Evolutionary conservation across 2,888 invertebrate genomes (phyloP), one percentile per base, ranked within the genome.

Genomic region (Latrodectus elegans): DNA sequence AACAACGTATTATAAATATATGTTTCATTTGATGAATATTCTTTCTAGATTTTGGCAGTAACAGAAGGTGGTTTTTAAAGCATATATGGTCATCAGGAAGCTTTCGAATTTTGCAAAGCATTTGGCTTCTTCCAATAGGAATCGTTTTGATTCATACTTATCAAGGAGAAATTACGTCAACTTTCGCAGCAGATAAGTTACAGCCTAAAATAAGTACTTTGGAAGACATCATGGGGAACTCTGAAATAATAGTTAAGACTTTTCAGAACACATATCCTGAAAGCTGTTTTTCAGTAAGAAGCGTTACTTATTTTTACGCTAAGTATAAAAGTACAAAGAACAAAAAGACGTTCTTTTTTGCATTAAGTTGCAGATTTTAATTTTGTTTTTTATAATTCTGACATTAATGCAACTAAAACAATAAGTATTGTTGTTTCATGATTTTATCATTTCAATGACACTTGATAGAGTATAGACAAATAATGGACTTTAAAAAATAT

Each of bases 141-240:
- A 12, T 86, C 1, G 75, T 86, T 12, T 60, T 86, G n/a, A 65
- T 71, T 26, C 53, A 75, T n/a, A 51, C 76, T 4, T 86, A 80
- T 17, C 80, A 86, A 53, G 79, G 80, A 9, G 17, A 53, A 15
- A 86, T 86, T 10, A 55, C 64, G 14, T 86, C 80, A 8, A 53
- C 80, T 10, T 86, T 80, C 52, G 64, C 85, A 8, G 49, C 60
- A 0, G 80, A 80, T 10, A 86, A 71, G 22, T 10, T 86, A 22
- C 74, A 80, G 49, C 85, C 84, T 14, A 52, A 38, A 65, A 70
- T 86, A 8, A 11, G 22, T 8, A 60, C 75, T 2, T 22, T 80
- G 4, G 85, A 80, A 14, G 75, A 80, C 22, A 52, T 86, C 15
- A 11, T 74, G 26, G 22, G 55, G 10, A 60, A 80, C 17, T 64